Percentiles rank a stretch among this genome's conserved stretches.
Evolutionary conservation across 2,888 invertebrate genomes (phyloP).

Genomic region (Allophyes oxyacanthae): DNA sequence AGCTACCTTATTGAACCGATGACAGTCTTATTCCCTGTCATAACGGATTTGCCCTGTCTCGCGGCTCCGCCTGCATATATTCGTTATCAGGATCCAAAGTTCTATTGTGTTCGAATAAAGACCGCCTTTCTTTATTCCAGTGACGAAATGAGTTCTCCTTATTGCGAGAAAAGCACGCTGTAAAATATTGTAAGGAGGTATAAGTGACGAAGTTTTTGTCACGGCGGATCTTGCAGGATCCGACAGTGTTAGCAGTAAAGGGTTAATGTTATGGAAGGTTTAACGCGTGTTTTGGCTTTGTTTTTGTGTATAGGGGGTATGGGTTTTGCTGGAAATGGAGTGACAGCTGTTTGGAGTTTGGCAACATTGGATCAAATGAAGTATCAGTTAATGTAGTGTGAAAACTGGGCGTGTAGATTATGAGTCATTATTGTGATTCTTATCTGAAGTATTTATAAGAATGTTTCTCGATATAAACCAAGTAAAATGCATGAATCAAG

Average conservation of each 20-base stretch:
- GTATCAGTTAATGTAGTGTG: too few species aligned
- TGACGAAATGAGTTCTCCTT: conserved; percentile 66
- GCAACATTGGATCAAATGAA: not conserved
- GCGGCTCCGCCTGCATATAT: conserved; percentile 63
- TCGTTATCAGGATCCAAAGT: conserved; percentile 61
- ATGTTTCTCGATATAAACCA: too few species aligned
- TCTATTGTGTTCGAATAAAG: conserved; percentile 57
- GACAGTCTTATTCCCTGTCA: conserved; percentile 58
- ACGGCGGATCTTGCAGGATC: conserved; percentile 33
- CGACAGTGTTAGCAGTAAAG: conserved; percentile 48
- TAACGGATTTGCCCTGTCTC: conserved; percentile 65
- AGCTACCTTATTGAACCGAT: conserved; percentile 40
- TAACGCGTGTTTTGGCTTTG: conserved; percentile 34
- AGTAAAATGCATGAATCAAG: too few species aligned
- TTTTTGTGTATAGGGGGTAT: conserved; percentile 16
- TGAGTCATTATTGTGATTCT: too few species aligned
- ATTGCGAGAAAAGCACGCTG: conserved; percentile 41
- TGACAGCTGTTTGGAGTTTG: conserved; percentile 15
- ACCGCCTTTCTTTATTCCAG: conserved; percentile 61
- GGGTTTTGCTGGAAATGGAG: conserved; percentile 3
- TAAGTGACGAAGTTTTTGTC: conserved; percentile 46
- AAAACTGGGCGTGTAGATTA: too few species aligned
- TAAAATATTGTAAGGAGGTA: conserved; percentile 51
- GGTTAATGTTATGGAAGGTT: conserved; percentile 49
- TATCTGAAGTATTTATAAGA: too few species aligned